phyloP scores from a whole-genome alignment of 2,797 vertebrate genomes.

The Acanthurus lineatus region DNA sequence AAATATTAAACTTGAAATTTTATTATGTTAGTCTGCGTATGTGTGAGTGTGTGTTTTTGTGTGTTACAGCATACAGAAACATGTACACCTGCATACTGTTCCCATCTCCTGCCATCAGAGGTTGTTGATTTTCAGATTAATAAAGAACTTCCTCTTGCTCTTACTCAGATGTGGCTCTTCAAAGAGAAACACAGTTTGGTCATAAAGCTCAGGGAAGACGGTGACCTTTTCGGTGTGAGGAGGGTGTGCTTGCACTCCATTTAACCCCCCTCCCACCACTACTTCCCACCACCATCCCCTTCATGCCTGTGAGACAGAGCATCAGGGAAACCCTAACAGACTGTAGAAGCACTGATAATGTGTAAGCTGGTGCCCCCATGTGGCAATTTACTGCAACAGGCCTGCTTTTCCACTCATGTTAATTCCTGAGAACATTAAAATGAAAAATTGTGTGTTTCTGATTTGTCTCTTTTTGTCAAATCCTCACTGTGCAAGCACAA shows the following conservation, averaged over 20 bases:
- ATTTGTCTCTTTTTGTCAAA: conserved; percentile 3
- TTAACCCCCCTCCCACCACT: conserved; percentile 56
- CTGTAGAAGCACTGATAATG: conserved; percentile 37
- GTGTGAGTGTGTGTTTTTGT: background rate
- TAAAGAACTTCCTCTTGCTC: conserved; percentile 53
- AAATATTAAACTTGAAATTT: conserved; percentile 25
- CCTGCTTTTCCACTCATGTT: background rate
- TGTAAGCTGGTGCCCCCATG: conserved; percentile 82
- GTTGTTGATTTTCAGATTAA: conserved; percentile 58
- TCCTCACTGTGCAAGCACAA: background rate
- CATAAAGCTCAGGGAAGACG: conserved; percentile 49
- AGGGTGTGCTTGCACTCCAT: conserved; percentile 64
- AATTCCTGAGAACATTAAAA: background rate
- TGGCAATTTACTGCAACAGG: conserved; percentile 60
- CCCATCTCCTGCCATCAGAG: conserved; percentile 53
- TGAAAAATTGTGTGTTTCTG: conserved; percentile 10
- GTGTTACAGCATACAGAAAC: conserved; percentile 19
- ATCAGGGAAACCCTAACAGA: conserved; percentile 2
- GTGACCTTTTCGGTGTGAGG: conserved; percentile 57
- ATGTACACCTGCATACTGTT: conserved; percentile 47
- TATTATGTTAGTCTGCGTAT: conserved; percentile 17
- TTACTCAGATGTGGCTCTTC: conserved; percentile 55
- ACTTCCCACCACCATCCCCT: conserved; percentile 21
- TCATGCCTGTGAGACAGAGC: conserved; percentile 32
- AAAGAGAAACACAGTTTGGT: conserved; percentile 56